Base-by-base conservation (phyloP, 2,888 invertebrate species). In the Frankliniella fusca region DNA sequence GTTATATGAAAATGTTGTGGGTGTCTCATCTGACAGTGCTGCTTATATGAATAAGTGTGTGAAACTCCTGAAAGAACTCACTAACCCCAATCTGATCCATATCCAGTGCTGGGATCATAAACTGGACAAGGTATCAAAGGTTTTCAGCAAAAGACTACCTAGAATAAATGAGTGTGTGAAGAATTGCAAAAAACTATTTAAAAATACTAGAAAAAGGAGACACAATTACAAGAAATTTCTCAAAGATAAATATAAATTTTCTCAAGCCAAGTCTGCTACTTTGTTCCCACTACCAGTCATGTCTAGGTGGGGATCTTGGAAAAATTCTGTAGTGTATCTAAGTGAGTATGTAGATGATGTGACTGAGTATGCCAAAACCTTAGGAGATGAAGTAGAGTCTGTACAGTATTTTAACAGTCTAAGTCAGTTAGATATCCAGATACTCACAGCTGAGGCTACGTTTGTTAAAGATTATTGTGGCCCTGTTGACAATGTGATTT, bases 81-180 rank as follows among this genome's bases (percentile, higher is more conserved):
- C 9, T 9, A 15, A 20, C n/a, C 0, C 65, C 1, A n/a, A 65
- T 65, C 18, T 65, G 18, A n/a, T 65, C 3, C 65, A 65, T n/a
- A 65, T 65, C n/a, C 65, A 65, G n/a, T 65, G 65, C n/a, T 65
- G 65, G 65, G 18, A 18, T n/a, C 65, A 65, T n/a, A 65, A 65
- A 65, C 65, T 65, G n/a, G 65, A n/a, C n/a, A 65, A 65, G n/a
- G 65, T 65, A 9, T 18, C 65, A 15, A 65, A n/a, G n/a, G 65
- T 18, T 9, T 65, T 18, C n/a, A n/a, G 20, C 9, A n/a, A 18
- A 18, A 65, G n/a, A 9, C n/a, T 65, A 2, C 2, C 2, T n/a
- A 65, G 65, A n/a, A 9, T 65, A n/a, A 65, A 65, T n/a, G n/a
- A 18, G n/a, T n/a, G 65, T 65, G 65, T 65, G 0, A 9, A 15